Evolutionary conservation across 2,888 invertebrate species (phyloP).

Genomic region (Machimus atricapillus): DNA sequence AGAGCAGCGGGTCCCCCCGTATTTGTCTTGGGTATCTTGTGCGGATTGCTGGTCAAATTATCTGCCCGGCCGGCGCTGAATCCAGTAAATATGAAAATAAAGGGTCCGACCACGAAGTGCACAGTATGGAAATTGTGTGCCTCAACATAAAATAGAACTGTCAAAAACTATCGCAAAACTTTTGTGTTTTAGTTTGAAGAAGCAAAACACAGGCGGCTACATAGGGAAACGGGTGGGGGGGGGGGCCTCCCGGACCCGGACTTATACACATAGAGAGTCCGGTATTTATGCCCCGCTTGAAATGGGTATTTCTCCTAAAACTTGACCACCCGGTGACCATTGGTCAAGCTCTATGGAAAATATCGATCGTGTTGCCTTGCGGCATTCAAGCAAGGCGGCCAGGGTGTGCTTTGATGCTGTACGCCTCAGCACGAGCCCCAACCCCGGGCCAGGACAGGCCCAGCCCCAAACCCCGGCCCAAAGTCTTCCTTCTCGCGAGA

Average conservation of each 20-base stretch:
- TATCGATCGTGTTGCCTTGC: conserved; percentile 61
- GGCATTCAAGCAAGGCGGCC: conserved; percentile 54
- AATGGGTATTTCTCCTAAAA: conserved; percentile 48
- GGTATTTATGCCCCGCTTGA: conserved; percentile 34
- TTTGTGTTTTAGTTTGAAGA: conserved; percentile 47
- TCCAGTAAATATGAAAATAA: conserved; percentile 33
- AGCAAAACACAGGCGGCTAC: conserved; percentile 39
- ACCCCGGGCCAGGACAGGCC: neutral
- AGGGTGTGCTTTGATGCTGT: conserved; percentile 45
- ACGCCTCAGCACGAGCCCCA: conserved; percentile 22
- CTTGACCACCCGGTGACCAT: conserved; percentile 50
- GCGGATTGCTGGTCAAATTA: conserved; percentile 27
- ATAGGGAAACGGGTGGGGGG: neutral
- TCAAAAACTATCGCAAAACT: conserved; percentile 49
- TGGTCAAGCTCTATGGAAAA: conserved; percentile 61
- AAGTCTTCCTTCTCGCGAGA: conserved; percentile 46
- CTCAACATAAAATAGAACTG: conserved; percentile 47
- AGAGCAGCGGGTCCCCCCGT: neutral
- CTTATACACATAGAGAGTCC: conserved; percentile 7
- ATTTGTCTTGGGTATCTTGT: conserved; percentile 27
- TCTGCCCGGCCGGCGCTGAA: conserved; percentile 7
- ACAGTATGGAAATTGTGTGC: conserved; percentile 45
- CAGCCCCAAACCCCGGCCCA: neutral
- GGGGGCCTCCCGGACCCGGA: neutral
- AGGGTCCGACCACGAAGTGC: conserved; percentile 29